Conservation (phyloP, 2,113 vertebrate species). For the Stomatorhinus ivindoensis region DNA sequence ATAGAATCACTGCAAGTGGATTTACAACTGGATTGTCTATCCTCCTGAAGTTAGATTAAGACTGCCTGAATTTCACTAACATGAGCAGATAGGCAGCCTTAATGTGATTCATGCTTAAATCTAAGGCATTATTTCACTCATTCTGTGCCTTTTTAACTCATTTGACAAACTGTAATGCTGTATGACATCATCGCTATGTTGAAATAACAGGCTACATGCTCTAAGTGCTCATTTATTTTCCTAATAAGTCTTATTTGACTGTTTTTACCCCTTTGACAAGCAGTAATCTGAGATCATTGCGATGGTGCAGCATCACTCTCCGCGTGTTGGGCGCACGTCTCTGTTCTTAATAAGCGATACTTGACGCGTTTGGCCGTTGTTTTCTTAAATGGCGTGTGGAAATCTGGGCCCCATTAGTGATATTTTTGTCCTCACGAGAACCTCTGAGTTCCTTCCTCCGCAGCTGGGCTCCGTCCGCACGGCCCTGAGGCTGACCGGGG, state of each 20-base stretch:
- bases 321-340: background rate
- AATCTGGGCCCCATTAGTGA: slow-evolving; percentile 53
- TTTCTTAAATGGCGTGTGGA: slow-evolving; percentile 39
- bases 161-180: background rate
- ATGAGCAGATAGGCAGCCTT: background rate
- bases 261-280: background rate
- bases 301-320: background rate
- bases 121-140: background rate
- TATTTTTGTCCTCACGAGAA: slow-evolving; percentile 49
- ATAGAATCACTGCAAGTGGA: background rate
- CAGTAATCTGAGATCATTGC: background rate
- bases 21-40: background rate
- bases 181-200: background rate
- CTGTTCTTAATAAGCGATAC: slow-evolving; percentile 47
- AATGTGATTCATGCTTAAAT: background rate
- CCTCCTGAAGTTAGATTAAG: background rate
- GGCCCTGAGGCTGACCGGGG: background rate
- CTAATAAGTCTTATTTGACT: background rate
- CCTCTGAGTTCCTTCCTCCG: background rate
- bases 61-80: background rate
- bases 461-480: background rate
- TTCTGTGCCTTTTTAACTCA: background rate
- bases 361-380: slow-evolving; percentile 44
- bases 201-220: background rate
- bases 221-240: background rate